phyloP scores from a whole-genome alignment of 2,797 vertebrate genomes.

The Erithacus rubecula region DNA sequence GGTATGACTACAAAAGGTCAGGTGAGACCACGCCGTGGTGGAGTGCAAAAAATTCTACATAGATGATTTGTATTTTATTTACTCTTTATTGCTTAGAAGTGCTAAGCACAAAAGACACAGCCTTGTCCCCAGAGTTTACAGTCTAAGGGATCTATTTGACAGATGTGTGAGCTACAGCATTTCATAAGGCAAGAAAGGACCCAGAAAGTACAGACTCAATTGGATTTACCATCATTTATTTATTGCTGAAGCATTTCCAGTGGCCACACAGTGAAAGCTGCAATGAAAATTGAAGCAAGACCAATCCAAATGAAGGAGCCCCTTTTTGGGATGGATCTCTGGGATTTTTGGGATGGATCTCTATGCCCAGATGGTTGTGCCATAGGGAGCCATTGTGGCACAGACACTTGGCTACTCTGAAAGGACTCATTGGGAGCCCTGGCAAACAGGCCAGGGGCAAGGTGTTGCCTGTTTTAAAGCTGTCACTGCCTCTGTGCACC shows the following conservation, averaged over 20 bases:
- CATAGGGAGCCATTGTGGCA: neutral
- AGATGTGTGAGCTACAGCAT: conserved; percentile 16
- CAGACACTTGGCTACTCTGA: neutral
- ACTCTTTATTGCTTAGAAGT: neutral
- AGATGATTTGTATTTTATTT: conserved; percentile 8
- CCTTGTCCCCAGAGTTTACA: neutral
- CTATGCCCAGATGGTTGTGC: neutral
- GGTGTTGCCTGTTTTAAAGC: neutral
- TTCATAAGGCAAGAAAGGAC: conserved; percentile 18
- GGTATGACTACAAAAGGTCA: neutral
- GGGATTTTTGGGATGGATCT: neutral
- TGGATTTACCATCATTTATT: neutral
- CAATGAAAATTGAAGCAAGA: neutral
- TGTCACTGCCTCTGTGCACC: neutral
- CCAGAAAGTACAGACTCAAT: neutral
- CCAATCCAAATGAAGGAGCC: neutral
- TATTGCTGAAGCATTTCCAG: neutral
- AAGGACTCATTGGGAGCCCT: neutral
- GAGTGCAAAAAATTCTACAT: neutral
- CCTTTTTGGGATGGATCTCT: neutral
- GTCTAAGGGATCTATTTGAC: neutral
- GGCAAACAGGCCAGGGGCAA: neutral
- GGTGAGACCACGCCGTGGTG: neutral
- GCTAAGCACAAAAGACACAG: neutral
- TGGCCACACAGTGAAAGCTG: neutral